Conservation (phyloP, 1,140 invertebrate genomes). For the Druon quercuslanigerum region DNA sequence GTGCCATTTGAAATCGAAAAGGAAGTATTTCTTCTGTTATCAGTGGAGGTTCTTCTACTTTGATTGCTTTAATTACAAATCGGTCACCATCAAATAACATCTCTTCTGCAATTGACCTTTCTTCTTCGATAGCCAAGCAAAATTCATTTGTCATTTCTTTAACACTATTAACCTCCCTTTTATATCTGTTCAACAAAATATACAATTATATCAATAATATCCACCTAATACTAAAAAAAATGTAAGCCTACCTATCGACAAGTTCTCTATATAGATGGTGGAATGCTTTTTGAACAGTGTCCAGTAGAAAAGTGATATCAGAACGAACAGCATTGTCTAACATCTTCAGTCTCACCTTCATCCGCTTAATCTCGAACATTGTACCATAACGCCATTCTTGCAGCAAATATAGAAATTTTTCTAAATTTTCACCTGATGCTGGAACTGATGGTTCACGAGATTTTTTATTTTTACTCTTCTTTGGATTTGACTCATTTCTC, state of each 20-base stretch:
- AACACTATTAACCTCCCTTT: constrained; percentile 76
- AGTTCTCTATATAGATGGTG: neutral
- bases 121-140: constrained; percentile 76
- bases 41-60: constrained; percentile 49
- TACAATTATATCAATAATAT: constrained; percentile 41
- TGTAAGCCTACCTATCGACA: neutral
- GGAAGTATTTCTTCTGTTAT: constrained; percentile 49
- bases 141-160: constrained; percentile 76
- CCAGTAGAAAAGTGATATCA: constrained; percentile 73
- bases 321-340: constrained; percentile 65
- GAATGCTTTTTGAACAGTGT: constrained; percentile 69
- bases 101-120: constrained; percentile 69
- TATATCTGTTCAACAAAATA: constrained; percentile 62
- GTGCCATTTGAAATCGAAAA: constrained; percentile 72
- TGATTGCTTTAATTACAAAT: constrained; percentile 72
- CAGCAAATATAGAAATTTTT: neutral
- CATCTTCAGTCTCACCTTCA: constrained; percentile 69
- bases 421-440: neutral
- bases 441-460: neutral
- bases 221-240: neutral
- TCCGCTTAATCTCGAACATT: constrained; percentile 75
- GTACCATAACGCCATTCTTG: constrained; percentile 77
- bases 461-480: neutral
- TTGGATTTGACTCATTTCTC: neutral
- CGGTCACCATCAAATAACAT: constrained; percentile 72